phyloP scores from a whole-genome alignment of 2,797 vertebrate species.

The Hypotaenidia philippensis region DNA sequence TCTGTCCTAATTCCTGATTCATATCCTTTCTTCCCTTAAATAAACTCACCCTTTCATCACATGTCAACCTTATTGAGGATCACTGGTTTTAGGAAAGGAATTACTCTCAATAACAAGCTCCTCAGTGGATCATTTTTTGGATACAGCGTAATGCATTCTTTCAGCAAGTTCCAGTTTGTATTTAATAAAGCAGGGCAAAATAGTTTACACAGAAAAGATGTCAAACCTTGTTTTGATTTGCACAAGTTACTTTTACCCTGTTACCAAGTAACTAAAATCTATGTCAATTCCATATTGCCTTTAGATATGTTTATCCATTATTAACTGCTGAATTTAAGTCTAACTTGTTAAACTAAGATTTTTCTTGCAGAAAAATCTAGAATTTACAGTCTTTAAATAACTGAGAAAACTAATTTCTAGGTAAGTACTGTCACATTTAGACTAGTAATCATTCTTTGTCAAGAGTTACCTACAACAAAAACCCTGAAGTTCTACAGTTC shows the following conservation, averaged over 20 bases:
- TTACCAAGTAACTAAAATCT: not conserved
- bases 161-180: not conserved
- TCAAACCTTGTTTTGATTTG: not conserved
- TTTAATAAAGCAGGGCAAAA: not conserved
- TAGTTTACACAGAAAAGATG: rapidly evolving
- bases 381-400: not conserved
- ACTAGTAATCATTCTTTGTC: not conserved
- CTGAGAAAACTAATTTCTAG: not conserved
- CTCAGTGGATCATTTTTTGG: not conserved
- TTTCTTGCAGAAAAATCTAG: not conserved
- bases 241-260: not conserved
- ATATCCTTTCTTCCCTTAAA: not conserved
- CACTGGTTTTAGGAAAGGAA: not conserved
- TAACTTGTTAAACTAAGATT: not conserved
- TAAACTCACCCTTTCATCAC: not conserved
- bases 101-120: not conserved
- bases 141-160: not conserved
- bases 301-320: not conserved
- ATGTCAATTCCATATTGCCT: not conserved
- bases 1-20: not conserved
- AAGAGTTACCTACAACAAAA: not conserved
- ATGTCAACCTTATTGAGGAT: not conserved
- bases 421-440: not conserved
- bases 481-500: not conserved
- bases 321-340: not conserved